Evolutionary conservation across 2,113 vertebrate species (phyloP).

Genomic region (Podarcis cretensis): DNA sequence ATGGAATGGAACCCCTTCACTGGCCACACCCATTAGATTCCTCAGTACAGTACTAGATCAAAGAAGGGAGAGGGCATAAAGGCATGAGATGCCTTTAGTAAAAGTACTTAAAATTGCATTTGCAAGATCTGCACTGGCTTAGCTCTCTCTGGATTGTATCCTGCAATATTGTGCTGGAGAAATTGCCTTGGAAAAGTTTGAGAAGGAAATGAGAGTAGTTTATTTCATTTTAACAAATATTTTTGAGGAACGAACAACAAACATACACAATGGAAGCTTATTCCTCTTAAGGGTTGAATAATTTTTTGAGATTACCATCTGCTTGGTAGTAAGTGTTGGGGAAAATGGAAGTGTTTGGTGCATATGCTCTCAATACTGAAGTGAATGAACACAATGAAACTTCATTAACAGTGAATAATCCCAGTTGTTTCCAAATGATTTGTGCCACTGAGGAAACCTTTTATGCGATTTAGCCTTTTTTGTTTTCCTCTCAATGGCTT

Average conservation of each 20-base stretch:
- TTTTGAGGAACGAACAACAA: neutral
- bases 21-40: neutral
- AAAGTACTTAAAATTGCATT: neutral
- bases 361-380: neutral
- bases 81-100: neutral
- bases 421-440: neutral
- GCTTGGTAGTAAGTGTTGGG: neutral
- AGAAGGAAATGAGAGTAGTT: neutral
- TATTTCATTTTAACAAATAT: neutral
- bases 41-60: neutral
- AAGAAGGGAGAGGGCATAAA: neutral
- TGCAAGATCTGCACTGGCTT: neutral
- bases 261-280: neutral
- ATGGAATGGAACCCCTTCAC: neutral
- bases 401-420: conserved; percentile 37
- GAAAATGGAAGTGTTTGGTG: neutral
- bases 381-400: conserved; percentile 10
- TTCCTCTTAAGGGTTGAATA: neutral
- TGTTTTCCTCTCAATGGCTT: neutral
- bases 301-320: neutral
- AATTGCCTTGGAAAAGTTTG: neutral
- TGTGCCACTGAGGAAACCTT: neutral
- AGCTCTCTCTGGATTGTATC: neutral
- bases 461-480: conserved; percentile 8
- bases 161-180: neutral